Base-by-base conservation (phyloP, 92 coral and sea anemone genomes). In the Muricea muricata region DNA sequence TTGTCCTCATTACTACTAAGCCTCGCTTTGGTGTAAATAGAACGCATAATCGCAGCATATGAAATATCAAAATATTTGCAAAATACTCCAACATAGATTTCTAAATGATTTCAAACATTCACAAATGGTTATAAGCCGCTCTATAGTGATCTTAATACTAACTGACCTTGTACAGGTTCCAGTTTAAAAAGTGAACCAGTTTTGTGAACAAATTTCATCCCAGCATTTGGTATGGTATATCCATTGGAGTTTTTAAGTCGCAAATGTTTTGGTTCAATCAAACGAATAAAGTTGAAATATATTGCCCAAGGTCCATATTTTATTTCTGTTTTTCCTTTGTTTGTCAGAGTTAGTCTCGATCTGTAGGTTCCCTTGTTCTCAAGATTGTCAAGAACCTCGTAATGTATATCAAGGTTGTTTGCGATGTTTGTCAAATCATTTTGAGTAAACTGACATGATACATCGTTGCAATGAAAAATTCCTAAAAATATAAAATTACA, bases 151-250 rank as follows among this genome's bases (percentile, higher is more conserved):
- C n/a, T n/a, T n/a, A n/a, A n/a, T n/a, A n/a, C n/a, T n/a, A n/a
- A n/a, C 60, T 52, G 26, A 72, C 86, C 84, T 89, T 72, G 45
- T 60, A 89, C 56, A 35, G 98, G 93, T 82, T 95, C 93, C 34
- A 95, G 79, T 81, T 93, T 95, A 73, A 93, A 97, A 67, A 92
- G 95, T 33, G 97, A 95, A 0, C 98, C 98, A 65, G 92, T 90
- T 24, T 93, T 77, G 73, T 95, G 98, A 20, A 92, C 87, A 48
- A 95, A 87, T 75, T 87, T 89, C n/a, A 87, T 58, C 30, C 90
- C 91, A 65, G 81, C 78, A 3, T 97, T 93, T 0, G 96, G 98
- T 23, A 93, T 82, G 12, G 87, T 89, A 69, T 95, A 95, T 8
- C 98, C 97, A 39, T 26, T 29, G 5, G 93, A 92, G 66, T 93